Conservation (phyloP, 2,113 vertebrate species). For the Isurus oxyrinchus region DNA sequence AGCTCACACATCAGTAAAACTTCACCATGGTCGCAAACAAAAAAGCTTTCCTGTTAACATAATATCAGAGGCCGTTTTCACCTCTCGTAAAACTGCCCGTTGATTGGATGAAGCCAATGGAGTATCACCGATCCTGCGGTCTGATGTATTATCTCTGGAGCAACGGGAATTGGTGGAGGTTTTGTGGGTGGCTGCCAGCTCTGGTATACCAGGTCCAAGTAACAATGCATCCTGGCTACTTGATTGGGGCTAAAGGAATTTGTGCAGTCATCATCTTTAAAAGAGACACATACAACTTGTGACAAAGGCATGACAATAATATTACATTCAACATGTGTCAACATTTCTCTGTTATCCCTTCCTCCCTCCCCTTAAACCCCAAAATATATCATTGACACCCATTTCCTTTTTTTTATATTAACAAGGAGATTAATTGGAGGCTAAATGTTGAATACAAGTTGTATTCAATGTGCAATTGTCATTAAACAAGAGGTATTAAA, state of each 20-base stretch:
- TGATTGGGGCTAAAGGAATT: conserved; percentile 96
- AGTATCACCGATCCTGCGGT: conserved; percentile 65
- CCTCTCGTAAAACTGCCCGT: conserved; percentile 91
- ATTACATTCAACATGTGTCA: neutral
- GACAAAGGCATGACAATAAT: neutral
- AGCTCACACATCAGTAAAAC: neutral
- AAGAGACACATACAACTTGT: neutral
- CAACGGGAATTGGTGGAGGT: conserved; percentile 75
- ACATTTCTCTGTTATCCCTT: neutral
- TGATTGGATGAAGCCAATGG: conserved; percentile 93
- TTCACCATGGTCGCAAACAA: neutral
- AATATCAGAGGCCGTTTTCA: conserved; percentile 57
- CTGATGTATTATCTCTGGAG: conserved; percentile 82
- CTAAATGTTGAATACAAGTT: neutral
- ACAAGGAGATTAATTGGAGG: neutral
- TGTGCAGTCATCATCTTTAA: conserved; percentile 87
- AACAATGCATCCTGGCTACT: conserved; percentile 96
- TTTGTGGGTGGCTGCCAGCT: conserved; percentile 80
- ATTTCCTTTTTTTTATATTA: neutral
- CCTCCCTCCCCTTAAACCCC: neutral
- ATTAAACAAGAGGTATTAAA: neutral
- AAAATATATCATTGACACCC: neutral
- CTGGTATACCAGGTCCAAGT: conserved; percentile 92
- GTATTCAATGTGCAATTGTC: neutral
- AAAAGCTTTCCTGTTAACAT: neutral